Evolutionary conservation across 2,113 vertebrate genomes (phyloP).

Genomic region (Gymnarchus niloticus): DNA sequence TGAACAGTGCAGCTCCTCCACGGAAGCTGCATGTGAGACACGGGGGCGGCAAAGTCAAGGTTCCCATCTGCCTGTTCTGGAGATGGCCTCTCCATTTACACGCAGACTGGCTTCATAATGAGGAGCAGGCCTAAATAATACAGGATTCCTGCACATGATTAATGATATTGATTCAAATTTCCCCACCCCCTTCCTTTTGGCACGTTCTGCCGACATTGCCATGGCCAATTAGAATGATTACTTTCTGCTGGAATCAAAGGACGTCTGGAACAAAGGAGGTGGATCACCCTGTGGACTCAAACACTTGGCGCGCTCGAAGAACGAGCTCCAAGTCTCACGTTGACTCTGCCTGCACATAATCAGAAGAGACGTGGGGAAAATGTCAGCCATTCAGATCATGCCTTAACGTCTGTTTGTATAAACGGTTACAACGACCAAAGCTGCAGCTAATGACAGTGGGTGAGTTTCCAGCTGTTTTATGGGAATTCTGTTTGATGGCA

Average conservation of each 20-base stretch:
- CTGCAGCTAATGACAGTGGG: slow-evolving; percentile 28
- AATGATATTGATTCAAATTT: slow-evolving; percentile 71
- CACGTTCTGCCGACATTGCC: slow-evolving; percentile 66
- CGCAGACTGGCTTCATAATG: slow-evolving; percentile 52
- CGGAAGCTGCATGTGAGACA: neutral
- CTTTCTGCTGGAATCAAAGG: slow-evolving; percentile 62
- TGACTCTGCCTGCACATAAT: slow-evolving; percentile 52
- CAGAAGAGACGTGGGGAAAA: slow-evolving; percentile 48
- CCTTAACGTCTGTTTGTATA: slow-evolving; percentile 41
- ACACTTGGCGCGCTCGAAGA: slow-evolving; percentile 44
- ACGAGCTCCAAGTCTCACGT: slow-evolving; percentile 54
- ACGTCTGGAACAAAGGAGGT: slow-evolving; percentile 39
- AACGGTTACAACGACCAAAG: slow-evolving; percentile 41
- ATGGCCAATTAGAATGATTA: slow-evolving; percentile 70
- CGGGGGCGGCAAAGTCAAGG: slow-evolving; percentile 43
- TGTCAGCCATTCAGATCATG: slow-evolving; percentile 55
- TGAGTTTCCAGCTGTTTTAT: slow-evolving; percentile 14
- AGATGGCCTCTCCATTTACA: slow-evolving; percentile 42
- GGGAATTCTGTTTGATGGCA: slow-evolving; percentile 15
- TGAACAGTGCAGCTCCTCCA: neutral
- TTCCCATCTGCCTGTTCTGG: slow-evolving; percentile 31
- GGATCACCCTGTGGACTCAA: slow-evolving; percentile 38
- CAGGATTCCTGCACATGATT: slow-evolving; percentile 64
- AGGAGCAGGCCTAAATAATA: slow-evolving; percentile 66
- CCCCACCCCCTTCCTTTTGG: slow-evolving; percentile 41